Evolutionary conservation across 2,888 invertebrate genomes (phyloP), one percentile per base, ranked within the genome.

Genomic region (Polydrusus cervinus): DNA sequence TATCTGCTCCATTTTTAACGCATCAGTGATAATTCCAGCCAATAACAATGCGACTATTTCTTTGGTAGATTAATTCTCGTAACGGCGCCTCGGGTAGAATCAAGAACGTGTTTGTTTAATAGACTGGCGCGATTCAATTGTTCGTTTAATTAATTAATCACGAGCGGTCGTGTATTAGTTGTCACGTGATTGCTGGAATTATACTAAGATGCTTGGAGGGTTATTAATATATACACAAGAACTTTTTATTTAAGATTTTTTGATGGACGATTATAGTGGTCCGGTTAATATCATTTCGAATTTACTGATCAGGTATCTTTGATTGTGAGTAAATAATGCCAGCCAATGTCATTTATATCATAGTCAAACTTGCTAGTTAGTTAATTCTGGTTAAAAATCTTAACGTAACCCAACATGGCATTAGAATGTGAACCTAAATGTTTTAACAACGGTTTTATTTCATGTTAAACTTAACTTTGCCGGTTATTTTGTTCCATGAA

Each of bases 131-230:
- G 53, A 25, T 25, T 53, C 53, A 53, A 53, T 53, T 53, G 25
- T 53, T 53, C 25, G 25, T 25, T 53, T 53, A 25, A 55, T 55
- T 55, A 55, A 30, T 55, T 55, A 34, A 55, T 55, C 30, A 55
- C 55, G 5, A 34, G 6, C 34, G 30, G 14, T 14, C 55, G 30
- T 55, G 34, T 55, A 34, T 55, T 14, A 55, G 14, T 55, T 55
- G 55, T 14, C 55, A 55, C 34, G 55, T 53, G 25, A 30, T 53
- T 53, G 25, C 53, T 53, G 13, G 55, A 55, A 55, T 55, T n/a
- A 55, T 55, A n/a, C 34, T 34, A 55, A 34, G 30, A 34, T 34
- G 34, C 14, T 6, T 55, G 34, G 14, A 16, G 18, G 49, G 49
- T 49, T 55, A n/a, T n/a, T n/a, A n/a, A n/a, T n/a, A n/a, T n/a